A percentile compares a stretch with the other conserved stretches of the same genome.
Conservation (phyloP, 2,113 vertebrate species). For the Gasterosteus aculeatus region DNA sequence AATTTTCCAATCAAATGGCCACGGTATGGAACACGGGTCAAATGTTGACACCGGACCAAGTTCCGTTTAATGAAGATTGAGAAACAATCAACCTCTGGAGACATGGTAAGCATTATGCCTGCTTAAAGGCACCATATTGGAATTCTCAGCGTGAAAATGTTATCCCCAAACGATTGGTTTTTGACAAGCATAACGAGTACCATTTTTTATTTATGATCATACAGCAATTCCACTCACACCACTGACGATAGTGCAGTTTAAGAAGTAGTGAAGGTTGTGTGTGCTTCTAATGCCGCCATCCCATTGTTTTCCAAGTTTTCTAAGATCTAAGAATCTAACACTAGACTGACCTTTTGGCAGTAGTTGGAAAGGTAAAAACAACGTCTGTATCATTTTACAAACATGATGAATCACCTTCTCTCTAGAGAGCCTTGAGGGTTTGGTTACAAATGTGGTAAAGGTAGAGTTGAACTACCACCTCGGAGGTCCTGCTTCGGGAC, state of each 20-base stretch:
- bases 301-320: neutral
- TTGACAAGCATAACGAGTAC: neutral
- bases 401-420: neutral
- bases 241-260: neutral
- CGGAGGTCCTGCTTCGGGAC: neutral
- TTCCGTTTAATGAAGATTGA: neutral
- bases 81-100: neutral
- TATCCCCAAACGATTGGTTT: neutral
- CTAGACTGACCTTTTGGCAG: neutral
- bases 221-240: neutral
- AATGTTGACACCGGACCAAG: neutral
- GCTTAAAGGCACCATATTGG: neutral
- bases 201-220: neutral
- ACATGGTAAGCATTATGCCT: neutral
- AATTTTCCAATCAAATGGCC: neutral
- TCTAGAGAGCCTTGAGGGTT: neutral
- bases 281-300: neutral
- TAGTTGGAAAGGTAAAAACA: neutral
- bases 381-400: neutral
- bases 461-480: neutral
- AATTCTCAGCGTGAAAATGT: neutral
- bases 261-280: neutral
- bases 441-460: neutral
- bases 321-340: neutral
- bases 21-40: neutral